phyloP scores from a whole-genome alignment of 2,113 vertebrate species.

The Pica pica region DNA sequence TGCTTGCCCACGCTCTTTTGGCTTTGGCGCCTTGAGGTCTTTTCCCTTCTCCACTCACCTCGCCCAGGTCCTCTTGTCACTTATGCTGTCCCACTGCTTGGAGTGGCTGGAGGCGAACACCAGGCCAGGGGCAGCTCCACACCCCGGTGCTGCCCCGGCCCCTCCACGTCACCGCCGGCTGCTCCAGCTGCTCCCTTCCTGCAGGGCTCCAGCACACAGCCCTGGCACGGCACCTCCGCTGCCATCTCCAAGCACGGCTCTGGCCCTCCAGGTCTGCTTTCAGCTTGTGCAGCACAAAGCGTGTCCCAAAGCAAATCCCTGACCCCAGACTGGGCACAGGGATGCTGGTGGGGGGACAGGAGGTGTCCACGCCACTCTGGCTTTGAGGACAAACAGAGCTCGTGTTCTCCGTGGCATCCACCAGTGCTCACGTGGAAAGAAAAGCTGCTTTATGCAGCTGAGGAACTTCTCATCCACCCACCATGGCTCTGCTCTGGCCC shows the following conservation, averaged over 20 bases:
- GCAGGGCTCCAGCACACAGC: background rate
- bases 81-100: background rate
- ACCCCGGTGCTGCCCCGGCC: rapidly evolving
- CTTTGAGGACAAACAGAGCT: background rate
- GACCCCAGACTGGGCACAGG: rapidly evolving
- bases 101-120: background rate
- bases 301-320: background rate
- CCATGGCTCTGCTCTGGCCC: background rate
- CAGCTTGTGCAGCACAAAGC: background rate
- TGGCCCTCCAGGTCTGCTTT: background rate
- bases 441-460: slow-evolving; percentile 31
- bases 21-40: background rate
- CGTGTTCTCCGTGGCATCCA: background rate
- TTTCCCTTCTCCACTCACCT: background rate
- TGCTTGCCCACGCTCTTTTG: background rate
- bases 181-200: background rate
- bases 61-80: background rate
- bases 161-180: rapidly evolving
- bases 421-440: background rate
- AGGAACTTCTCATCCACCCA: slow-evolving; percentile 33
- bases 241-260: rapidly evolving
- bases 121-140: background rate
- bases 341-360: background rate
- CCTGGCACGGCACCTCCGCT: background rate
- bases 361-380: background rate